Evolutionary conservation across 1,140 invertebrate genomes (phyloP).

Genomic region (Periplaneta americana): DNA sequence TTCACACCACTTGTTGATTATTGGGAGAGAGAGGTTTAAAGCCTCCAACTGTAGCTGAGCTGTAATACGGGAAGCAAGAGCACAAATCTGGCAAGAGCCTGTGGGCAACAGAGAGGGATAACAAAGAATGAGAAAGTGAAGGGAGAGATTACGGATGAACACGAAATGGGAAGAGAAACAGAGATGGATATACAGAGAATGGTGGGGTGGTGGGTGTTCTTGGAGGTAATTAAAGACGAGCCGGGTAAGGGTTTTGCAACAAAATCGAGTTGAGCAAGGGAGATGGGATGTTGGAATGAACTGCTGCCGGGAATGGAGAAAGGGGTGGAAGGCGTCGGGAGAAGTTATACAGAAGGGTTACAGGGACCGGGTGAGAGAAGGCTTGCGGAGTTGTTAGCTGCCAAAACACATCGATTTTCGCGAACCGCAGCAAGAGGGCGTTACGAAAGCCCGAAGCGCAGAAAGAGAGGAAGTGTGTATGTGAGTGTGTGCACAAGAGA

Average conservation of each 20-base stretch:
- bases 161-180: constrained; percentile 14
- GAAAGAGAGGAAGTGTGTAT: neutral
- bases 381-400: constrained; percentile 17
- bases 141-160: constrained; percentile 1
- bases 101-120: constrained; percentile 7
- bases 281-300: constrained; percentile 30
- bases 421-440: neutral
- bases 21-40: constrained; percentile 6
- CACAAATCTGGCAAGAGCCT: constrained; percentile 3
- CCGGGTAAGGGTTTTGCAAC: neutral
- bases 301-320: constrained; percentile 31
- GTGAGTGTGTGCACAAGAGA: too few species aligned
- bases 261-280: constrained; percentile 8
- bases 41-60: neutral
- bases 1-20: constrained; percentile 23
- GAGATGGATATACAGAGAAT: neutral
- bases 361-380: neutral
- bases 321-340: constrained; percentile 41
- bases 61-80: too few species aligned
- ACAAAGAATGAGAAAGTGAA: neutral
- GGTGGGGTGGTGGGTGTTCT: neutral
- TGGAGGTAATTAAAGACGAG: constrained; percentile 21
- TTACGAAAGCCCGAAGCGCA: neutral
- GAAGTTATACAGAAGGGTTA: constrained; percentile 26
- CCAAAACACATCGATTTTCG: constrained; percentile 20